Conservation (phyloP, 2,888 invertebrate genomes). For the Sympetrum striolatum region DNA sequence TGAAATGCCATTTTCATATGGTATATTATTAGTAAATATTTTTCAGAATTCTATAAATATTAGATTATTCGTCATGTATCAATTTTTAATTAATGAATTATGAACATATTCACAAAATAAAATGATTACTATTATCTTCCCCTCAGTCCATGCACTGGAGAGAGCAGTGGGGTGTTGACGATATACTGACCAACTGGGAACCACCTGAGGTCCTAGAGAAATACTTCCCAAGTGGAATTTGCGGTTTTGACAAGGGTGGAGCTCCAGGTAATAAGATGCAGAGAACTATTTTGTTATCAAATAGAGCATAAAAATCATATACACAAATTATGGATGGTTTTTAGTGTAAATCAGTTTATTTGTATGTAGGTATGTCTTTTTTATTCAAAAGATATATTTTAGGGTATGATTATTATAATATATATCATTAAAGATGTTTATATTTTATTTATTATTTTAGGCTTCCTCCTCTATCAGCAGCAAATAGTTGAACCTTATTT, state of each 20-base stretch:
- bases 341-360: neutral
- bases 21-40: too few species aligned
- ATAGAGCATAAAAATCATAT: neutral
- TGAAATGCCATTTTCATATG: too few species aligned
- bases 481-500: too few species aligned
- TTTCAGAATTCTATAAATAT: too few species aligned
- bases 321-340: neutral
- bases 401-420: too few species aligned
- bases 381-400: neutral
- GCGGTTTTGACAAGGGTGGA: constrained; percentile 85
- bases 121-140: constrained; percentile 1
- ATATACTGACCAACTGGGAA: constrained; percentile 71
- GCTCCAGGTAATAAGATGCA: constrained; percentile 67
- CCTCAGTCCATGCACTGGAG: constrained; percentile 76
- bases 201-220: constrained; percentile 73
- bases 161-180: constrained; percentile 77
- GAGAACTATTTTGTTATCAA: neutral
- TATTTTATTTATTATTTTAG: too few species aligned
- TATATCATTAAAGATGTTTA: too few species aligned
- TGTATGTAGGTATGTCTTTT: neutral
- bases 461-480: too few species aligned
- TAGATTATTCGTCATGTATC: too few species aligned
- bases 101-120: too few species aligned
- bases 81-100: too few species aligned
- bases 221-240: constrained; percentile 79